Percentiles rank a stretch among this genome's conserved stretches.
These are phyloP conservation scores for Nemurella pictetii DNA, from an alignment of 2,888 invertebrate species.

Conservation along the genomic window DNA sequence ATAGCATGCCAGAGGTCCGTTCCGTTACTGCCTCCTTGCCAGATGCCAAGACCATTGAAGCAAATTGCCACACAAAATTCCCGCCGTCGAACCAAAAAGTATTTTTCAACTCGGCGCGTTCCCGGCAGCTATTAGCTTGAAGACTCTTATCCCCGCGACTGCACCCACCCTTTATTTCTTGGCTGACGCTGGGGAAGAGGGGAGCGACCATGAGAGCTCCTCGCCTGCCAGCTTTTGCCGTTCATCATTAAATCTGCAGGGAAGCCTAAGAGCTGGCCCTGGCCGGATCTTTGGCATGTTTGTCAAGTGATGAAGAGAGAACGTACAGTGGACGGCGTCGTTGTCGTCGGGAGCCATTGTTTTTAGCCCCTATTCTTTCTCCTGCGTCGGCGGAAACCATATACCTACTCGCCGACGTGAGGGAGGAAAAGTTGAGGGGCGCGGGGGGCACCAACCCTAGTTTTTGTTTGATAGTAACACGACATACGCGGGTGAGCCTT, in stretches of 20 bases:
- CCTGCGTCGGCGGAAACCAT: constrained; percentile 17
- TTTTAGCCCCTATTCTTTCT: constrained; percentile 2
- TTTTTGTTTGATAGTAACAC: not conserved
- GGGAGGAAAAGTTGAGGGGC: constrained; percentile 2
- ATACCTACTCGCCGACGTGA: not conserved
- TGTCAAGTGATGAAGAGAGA: constrained; percentile 22
- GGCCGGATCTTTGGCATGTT: constrained; percentile 23
- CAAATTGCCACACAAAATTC: constrained; percentile 12
- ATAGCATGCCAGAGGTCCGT: not conserved
- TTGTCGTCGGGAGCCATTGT: constrained; percentile 6
- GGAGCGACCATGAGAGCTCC: not conserved
- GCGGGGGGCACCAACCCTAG: not conserved
- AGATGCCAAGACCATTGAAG: constrained; percentile 7
- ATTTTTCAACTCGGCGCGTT: constrained; percentile 17
- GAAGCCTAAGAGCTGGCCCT: not conserved
- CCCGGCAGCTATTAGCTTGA: constrained; percentile 23
- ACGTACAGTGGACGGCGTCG: not conserved
- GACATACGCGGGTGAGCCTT: not conserved
- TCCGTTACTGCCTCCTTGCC: not conserved
- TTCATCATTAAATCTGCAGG: constrained; percentile 2
- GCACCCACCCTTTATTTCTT: not conserved
- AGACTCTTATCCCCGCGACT: constrained; percentile 1
- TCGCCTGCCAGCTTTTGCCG: not conserved
- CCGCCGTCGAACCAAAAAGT: constrained; percentile 18
- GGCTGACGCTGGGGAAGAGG: not conserved